These are phyloP conservation scores for Brenthis ino DNA, from an alignment of 2,888 invertebrate species.

Conservation along the genomic window DNA sequence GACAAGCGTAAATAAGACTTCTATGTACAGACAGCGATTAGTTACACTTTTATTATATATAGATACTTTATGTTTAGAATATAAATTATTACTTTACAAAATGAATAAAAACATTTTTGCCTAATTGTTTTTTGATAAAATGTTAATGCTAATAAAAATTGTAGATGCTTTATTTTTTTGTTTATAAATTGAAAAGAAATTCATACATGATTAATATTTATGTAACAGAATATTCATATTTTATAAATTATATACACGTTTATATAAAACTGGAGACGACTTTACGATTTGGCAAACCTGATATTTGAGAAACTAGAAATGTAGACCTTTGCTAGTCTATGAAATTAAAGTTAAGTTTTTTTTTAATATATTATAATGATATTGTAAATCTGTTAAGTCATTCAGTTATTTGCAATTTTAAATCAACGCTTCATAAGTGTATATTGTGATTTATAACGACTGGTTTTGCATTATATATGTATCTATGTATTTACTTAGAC, in stretches of 20 bases:
- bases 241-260: neutral
- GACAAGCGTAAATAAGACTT: too few species aligned
- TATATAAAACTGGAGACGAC: neutral
- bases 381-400: conserved; percentile 1
- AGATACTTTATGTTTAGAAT: too few species aligned
- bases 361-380: neutral
- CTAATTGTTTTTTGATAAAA: too few species aligned
- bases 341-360: neutral
- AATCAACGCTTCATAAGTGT: conserved; percentile 17
- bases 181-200: too few species aligned
- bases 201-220: neutral
- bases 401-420: conserved; percentile 18
- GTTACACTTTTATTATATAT: too few species aligned
- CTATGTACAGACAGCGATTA: too few species aligned
- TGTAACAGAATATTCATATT: neutral
- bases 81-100: too few species aligned
- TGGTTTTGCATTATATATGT: conserved; percentile 8
- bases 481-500: neutral
- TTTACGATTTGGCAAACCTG: conserved; percentile 5
- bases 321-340: neutral
- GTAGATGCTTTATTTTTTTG: too few species aligned
- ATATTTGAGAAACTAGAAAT: neutral
- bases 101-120: too few species aligned
- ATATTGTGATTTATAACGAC: conserved; percentile 18
- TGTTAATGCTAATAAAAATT: too few species aligned